A percentile compares a stretch with the other conserved stretches of the same genome.
Evolutionary conservation across 1,140 invertebrate species (phyloP).

Genomic region (Acarapis woodi): DNA sequence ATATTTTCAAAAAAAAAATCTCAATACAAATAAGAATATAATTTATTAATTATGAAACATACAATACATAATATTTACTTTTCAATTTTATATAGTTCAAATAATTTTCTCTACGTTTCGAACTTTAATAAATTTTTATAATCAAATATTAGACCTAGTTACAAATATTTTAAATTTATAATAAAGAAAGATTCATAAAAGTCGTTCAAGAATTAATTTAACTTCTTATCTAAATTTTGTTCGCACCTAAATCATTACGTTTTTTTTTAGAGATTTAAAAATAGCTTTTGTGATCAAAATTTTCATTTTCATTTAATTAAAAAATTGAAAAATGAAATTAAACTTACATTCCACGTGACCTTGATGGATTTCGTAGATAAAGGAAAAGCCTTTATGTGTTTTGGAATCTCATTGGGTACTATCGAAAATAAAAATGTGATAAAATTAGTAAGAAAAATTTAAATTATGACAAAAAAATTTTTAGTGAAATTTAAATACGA

Average conservation of each 20-base stretch:
- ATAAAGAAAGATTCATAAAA: conserved; percentile 1
- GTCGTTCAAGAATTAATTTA: neutral
- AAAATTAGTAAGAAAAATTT: neutral
- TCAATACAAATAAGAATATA: too few relatives aligned
- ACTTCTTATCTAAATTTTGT: neutral
- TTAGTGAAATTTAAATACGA: too few relatives aligned
- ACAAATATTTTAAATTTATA: too few relatives aligned
- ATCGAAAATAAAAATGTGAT: neutral
- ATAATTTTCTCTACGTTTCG: too few relatives aligned
- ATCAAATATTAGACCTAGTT: too few relatives aligned
- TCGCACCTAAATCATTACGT: neutral
- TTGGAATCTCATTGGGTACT: conserved; percentile 19
- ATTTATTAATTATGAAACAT: too few relatives aligned
- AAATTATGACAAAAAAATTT: too few relatives aligned
- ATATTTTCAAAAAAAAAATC: too few relatives aligned
- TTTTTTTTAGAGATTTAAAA: neutral
- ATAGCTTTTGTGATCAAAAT: neutral
- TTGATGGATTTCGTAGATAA: conserved; percentile 19
- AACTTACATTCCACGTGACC: conserved; percentile 19
- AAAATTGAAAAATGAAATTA: conserved; percentile 39
- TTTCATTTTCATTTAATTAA: conserved; percentile 12
- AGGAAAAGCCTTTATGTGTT: conserved; percentile 17
- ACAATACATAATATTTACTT: too few relatives aligned
- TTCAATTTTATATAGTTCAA: too few relatives aligned
- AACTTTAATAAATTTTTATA: too few relatives aligned